phyloP scores from a whole-genome alignment of 2,888 invertebrate genomes.

The Rhynchonema sp. region DNA sequence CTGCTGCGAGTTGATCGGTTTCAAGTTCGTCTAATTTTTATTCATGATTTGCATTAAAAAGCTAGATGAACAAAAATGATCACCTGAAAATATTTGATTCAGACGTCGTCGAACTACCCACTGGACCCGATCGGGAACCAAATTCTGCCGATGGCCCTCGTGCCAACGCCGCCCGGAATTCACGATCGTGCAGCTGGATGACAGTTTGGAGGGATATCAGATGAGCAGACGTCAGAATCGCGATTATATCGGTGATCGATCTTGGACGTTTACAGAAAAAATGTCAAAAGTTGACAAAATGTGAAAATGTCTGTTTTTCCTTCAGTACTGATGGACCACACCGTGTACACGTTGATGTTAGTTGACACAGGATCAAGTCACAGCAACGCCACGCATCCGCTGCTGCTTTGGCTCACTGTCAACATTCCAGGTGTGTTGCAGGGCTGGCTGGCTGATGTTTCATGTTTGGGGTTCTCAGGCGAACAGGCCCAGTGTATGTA shows the following conservation, averaged over 20 bases:
- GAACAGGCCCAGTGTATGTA: too few species aligned
- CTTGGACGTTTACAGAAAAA: neutral
- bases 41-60: too few species aligned
- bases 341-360: neutral
- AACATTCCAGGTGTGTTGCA: neutral
- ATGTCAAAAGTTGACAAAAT: neutral
- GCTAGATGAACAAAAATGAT: too few species aligned
- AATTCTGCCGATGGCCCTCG: neutral
- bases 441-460: too few species aligned
- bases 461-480: too few species aligned
- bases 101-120: neutral
- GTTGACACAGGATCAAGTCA: neutral
- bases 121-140: neutral
- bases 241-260: neutral
- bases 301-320: too few species aligned
- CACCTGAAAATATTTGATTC: too few species aligned
- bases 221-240: neutral
- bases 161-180: neutral
- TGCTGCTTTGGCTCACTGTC: neutral
- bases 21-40: constrained; percentile 10
- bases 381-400: neutral
- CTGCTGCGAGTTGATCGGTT: constrained; percentile 16
- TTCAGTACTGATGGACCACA: neutral
- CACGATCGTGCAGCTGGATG: neutral
- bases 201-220: neutral